These are phyloP conservation scores for Neoaliturus tenellus DNA, from an alignment of 2,888 invertebrate species.

Conservation along the genomic window DNA sequence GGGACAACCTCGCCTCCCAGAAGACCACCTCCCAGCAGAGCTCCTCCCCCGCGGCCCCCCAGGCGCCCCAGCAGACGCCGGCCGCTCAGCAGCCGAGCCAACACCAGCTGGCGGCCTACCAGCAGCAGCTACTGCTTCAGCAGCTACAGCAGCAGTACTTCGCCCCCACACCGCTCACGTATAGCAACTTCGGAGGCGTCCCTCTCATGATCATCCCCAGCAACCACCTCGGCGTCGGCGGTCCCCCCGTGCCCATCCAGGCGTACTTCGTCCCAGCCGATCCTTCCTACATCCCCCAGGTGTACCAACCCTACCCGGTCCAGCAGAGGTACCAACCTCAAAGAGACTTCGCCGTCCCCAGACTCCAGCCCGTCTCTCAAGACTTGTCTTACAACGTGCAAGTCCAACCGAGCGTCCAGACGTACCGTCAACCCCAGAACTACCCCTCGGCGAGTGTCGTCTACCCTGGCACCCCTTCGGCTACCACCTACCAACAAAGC, in stretches of 20 bases:
- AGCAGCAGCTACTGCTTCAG: conserved; percentile 58
- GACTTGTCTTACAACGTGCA: conserved; percentile 21
- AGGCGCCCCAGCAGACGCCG: conserved; percentile 48
- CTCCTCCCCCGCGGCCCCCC: conserved; percentile 6
- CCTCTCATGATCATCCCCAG: conserved; percentile 55
- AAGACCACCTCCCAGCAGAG: conserved; percentile 70
- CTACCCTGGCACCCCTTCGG: not conserved
- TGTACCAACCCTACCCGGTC: conserved; percentile 19
- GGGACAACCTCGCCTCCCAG: conserved; percentile 78
- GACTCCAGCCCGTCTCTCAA: conserved; percentile 26
- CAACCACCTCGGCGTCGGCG: conserved; percentile 44
- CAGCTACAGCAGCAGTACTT: conserved; percentile 59
- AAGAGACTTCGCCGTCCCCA: not conserved
- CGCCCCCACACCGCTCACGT: conserved; percentile 62
- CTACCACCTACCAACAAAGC: not conserved
- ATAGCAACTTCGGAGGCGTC: conserved; percentile 67
- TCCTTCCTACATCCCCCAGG: conserved; percentile 36
- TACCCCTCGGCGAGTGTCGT: conserved; percentile 3
- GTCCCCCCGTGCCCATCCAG: conserved; percentile 30
- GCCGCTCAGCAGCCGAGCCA: conserved; percentile 50
- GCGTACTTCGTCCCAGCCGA: conserved; percentile 53
- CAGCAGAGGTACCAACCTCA: conserved; percentile 46
- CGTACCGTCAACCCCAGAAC: conserved; percentile 21
- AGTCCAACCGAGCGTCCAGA: not conserved
- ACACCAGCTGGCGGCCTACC: conserved; percentile 48